A percentile compares a stretch with the other conserved stretches of the same genome.
Evolutionary conservation across 1,140 invertebrate species (phyloP).

Genomic region (Drosophila rufa): DNA sequence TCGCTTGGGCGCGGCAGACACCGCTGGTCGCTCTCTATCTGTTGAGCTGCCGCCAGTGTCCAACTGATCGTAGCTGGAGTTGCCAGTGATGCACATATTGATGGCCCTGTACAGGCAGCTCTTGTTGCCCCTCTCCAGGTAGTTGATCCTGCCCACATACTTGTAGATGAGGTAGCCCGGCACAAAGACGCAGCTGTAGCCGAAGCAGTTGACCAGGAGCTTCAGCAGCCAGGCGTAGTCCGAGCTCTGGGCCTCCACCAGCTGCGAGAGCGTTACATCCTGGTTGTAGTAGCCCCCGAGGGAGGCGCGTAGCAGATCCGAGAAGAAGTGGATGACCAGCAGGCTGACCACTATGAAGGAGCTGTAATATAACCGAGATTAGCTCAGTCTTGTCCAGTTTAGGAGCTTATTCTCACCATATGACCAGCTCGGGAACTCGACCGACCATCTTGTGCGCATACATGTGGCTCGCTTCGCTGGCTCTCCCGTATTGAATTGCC

Average conservation of each 20-base stretch:
- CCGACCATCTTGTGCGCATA: slow-evolving; percentile 63
- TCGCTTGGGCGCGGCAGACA: slow-evolving; percentile 56
- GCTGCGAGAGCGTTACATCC: slow-evolving; percentile 75
- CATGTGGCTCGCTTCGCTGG: slow-evolving; percentile 50
- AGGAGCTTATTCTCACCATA: slow-evolving; percentile 55
- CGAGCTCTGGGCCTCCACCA: slow-evolving; percentile 74
- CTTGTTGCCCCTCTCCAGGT: slow-evolving; percentile 89
- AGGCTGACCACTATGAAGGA: slow-evolving; percentile 73
- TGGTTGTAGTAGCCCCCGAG: slow-evolving; percentile 67
- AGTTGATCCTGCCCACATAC: slow-evolving; percentile 92
- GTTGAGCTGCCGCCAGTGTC: slow-evolving; percentile 68
- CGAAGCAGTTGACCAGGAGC: slow-evolving; percentile 92
- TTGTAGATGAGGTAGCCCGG: slow-evolving; percentile 94
- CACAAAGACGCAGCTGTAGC: slow-evolving; percentile 95
- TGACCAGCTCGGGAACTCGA: slow-evolving; percentile 72
- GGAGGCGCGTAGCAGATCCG: slow-evolving; percentile 68
- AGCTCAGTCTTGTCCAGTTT: background rate
- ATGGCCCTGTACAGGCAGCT: slow-evolving; percentile 87
- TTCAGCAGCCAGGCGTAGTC: slow-evolving; percentile 92
- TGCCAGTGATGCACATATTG: slow-evolving; percentile 89
- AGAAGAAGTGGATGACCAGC: slow-evolving; percentile 79
- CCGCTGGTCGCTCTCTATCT: slow-evolving; percentile 69
- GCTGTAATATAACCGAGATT: slow-evolving; percentile 33
- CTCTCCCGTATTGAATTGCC: slow-evolving; percentile 5
- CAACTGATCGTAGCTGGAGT: slow-evolving; percentile 47